Conservation (phyloP, 2,113 vertebrate genomes). For the Ameiurus melas region DNA sequence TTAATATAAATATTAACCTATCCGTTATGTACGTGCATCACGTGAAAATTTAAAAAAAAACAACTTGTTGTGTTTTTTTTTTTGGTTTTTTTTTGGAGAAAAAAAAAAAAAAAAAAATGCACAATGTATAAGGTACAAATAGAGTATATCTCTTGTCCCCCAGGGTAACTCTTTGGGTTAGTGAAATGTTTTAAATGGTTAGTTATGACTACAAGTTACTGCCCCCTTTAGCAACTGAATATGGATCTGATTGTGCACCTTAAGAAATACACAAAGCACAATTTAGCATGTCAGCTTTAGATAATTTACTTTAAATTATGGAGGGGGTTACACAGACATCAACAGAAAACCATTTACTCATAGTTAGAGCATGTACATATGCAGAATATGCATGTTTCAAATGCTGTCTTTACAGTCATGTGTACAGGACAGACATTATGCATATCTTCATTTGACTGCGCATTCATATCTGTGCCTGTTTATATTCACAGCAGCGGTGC, state of each 20-base stretch:
- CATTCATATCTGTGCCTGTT: conserved; percentile 14
- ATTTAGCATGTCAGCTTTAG: background rate
- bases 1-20: background rate
- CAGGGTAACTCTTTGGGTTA: conserved; percentile 28
- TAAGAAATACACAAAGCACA: background rate
- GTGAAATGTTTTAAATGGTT: conserved; percentile 39
- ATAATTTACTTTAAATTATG: background rate
- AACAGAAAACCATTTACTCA: background rate
- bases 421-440: background rate
- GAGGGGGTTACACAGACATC: background rate
- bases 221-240: conserved; percentile 6
- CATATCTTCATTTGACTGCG: background rate
- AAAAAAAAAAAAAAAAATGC: too few relatives aligned
- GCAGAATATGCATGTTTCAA: background rate
- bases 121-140: conserved; percentile 43
- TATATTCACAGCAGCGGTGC: background rate
- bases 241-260: background rate
- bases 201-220: conserved; percentile 31
- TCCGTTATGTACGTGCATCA: background rate
- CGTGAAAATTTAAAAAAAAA: too few relatives aligned
- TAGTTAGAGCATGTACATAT: background rate
- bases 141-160: conserved; percentile 18
- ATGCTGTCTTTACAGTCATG: background rate
- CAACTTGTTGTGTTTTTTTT: too few relatives aligned
- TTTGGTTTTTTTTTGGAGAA: too few relatives aligned